phyloP scores from a whole-genome alignment of 2,113 vertebrate species.

The Mirza zaza region DNA sequence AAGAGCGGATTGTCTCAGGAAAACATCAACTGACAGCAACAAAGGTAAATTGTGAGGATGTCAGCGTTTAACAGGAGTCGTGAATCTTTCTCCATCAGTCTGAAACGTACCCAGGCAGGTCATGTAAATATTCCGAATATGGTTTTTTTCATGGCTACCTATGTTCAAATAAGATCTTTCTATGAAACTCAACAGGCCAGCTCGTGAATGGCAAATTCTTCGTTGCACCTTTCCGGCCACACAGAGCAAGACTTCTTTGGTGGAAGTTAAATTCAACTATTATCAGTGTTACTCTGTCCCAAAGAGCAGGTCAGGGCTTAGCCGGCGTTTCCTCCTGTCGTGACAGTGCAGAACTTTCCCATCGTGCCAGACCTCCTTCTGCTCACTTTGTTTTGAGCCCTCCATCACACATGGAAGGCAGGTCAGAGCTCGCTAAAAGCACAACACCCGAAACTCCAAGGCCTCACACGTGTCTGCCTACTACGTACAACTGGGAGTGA shows the following conservation, averaged over 20 bases:
- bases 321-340: background rate
- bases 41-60: background rate
- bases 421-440: background rate
- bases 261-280: background rate
- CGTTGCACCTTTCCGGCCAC: background rate
- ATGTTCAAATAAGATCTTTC: background rate
- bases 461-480: fast-evolving
- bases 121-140: background rate
- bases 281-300: background rate
- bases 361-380: background rate
- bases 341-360: background rate
- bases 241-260: background rate
- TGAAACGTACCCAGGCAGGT: background rate
- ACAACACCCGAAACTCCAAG: background rate
- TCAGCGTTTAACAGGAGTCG: background rate
- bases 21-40: background rate
- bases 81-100: background rate
- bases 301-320: background rate
- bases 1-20: background rate
- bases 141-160: background rate
- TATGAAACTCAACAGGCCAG: background rate
- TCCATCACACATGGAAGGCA: fast-evolving
- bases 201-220: background rate
- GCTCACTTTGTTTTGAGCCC: fast-evolving
- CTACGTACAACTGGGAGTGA: too few species aligned